Evolutionary conservation across 2,113 vertebrate genomes (phyloP).

Genomic region (Muscicapa adusta): DNA sequence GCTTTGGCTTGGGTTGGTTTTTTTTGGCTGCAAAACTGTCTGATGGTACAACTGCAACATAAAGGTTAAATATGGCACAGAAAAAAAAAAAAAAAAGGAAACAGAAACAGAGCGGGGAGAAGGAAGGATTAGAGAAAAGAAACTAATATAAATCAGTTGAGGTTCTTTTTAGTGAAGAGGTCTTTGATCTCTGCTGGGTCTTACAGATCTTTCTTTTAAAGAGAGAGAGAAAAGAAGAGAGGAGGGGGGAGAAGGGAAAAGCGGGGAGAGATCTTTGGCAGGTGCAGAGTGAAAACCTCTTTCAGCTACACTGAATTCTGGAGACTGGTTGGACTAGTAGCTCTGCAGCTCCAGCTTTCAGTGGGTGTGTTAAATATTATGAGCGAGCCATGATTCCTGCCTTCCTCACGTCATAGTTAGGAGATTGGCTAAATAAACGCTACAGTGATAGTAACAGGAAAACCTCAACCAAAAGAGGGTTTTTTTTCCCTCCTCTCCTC

Average conservation of each 20-base stretch:
- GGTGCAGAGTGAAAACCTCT: constrained; percentile 73
- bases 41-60: constrained; percentile 62
- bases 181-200: constrained; percentile 49
- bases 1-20: constrained; percentile 6
- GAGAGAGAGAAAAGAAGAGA: neutral
- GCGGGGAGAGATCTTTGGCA: constrained; percentile 60
- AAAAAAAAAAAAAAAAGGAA: neutral
- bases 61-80: constrained; percentile 66
- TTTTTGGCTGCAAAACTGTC: constrained; percentile 62
- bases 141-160: constrained; percentile 48
- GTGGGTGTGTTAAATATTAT: constrained; percentile 91
- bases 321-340: constrained; percentile 65
- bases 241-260: neutral
- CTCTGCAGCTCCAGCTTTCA: constrained; percentile 63
- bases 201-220: constrained; percentile 40
- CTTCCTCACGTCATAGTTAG: constrained; percentile 86
- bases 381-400: constrained; percentile 83
- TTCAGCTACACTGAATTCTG: constrained; percentile 60
- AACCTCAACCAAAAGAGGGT: constrained; percentile 59
- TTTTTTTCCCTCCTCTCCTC: constrained; percentile 28
- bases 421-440: constrained; percentile 89
- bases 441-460: constrained; percentile 79
- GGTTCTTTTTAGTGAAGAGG: constrained; percentile 42
- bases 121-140: neutral
- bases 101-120: neutral